Conservation (phyloP, 2,888 invertebrate species). For the Reticulitermes lucifugus region DNA sequence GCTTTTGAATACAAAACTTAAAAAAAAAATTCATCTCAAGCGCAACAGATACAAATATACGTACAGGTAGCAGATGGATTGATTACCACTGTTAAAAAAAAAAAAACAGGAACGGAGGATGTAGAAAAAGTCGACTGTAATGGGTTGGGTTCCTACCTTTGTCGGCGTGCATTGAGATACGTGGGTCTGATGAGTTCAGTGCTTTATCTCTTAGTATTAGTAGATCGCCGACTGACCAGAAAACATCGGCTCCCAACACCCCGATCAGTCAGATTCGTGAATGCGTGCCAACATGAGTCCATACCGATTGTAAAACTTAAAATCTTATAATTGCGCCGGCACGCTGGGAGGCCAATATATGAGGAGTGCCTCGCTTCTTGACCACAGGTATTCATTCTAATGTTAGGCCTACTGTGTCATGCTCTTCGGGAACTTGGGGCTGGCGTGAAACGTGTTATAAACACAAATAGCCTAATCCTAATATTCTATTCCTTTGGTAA, state of each 20-base stretch:
- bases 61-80: constrained; percentile 52
- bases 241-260: constrained; percentile 39
- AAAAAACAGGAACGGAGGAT: constrained; percentile 40
- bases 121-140: constrained; percentile 47
- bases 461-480: too few species aligned
- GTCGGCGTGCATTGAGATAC: constrained; percentile 48
- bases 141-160: constrained; percentile 51
- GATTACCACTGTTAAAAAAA: constrained; percentile 46
- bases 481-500: too few species aligned
- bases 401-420: too few species aligned
- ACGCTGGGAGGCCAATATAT: not conserved
- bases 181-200: constrained; percentile 51
- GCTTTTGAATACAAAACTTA: constrained; percentile 15
- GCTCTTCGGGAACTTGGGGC: too few species aligned
- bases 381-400: too few species aligned
- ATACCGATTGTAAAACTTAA: constrained; percentile 14
- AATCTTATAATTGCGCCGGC: not conserved
- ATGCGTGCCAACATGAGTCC: not conserved
- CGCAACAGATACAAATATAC: constrained; percentile 22
- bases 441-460: too few species aligned
- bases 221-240: constrained; percentile 15
- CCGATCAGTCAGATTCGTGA: not conserved
- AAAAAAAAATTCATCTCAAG: not conserved
- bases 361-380: too few species aligned
- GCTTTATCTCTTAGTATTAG: constrained; percentile 45